Percentiles rank a stretch among this genome's conserved stretches.
phyloP scores from a whole-genome alignment of 2,797 vertebrate species.

The Amazona finschi region DNA sequence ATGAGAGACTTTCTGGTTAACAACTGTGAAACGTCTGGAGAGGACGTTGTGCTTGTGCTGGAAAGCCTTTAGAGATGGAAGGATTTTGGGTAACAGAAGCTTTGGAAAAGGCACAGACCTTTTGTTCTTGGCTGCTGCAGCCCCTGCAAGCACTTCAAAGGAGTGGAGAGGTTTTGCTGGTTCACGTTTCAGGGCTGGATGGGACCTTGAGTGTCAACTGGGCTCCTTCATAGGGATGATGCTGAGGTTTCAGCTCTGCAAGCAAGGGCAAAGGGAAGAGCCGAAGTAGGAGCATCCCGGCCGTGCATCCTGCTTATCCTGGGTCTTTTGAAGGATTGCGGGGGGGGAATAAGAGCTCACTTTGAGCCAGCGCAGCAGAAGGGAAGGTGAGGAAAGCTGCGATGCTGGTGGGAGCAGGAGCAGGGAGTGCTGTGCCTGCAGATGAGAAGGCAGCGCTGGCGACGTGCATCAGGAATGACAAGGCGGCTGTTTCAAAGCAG shows the following conservation, averaged over 20 bases:
- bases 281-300: background rate
- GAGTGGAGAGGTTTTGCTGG: background rate
- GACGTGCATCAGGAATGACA: background rate
- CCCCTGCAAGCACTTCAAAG: background rate
- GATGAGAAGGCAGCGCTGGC: conserved; percentile 9
- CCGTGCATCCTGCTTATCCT: background rate
- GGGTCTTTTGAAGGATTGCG: background rate
- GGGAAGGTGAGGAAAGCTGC: background rate
- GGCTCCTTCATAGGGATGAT: rapidly evolving
- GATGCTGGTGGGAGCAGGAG: background rate
- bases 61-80: background rate
- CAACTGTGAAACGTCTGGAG: rapidly evolving
- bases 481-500: conserved; percentile 45
- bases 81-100: background rate
- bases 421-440: conserved; percentile 2
- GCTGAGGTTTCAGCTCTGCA: background rate
- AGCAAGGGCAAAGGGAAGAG: rapidly evolving
- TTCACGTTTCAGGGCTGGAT: background rate
- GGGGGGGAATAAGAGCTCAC: rapidly evolving
- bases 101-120: background rate
- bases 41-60: background rate
- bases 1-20: background rate
- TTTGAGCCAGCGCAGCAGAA: background rate
- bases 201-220: background rate
- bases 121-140: background rate